A percentile compares a stretch with the other conserved stretches of the same genome.
Conservation (phyloP, 2,113 vertebrate genomes). For the Mirounga angustirostris region DNA sequence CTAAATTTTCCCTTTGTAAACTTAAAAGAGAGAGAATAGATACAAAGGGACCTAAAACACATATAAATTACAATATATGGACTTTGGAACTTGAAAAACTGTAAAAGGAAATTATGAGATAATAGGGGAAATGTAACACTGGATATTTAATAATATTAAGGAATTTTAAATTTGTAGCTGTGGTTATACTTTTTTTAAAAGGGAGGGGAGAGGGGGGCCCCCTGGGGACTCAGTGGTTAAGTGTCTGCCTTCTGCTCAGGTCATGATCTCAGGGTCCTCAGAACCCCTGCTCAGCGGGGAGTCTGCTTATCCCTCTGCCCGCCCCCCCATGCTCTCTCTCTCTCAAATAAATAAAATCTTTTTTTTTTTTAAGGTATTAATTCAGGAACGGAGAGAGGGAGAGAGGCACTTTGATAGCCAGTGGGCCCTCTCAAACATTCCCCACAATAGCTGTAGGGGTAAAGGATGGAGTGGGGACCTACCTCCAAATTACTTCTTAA, state of each 20-base stretch:
- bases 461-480: not conserved
- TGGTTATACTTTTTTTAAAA: not conserved
- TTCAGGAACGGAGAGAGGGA: not conserved
- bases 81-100: conserved; percentile 1
- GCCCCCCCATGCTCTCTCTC: not conserved
- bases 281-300: not conserved
- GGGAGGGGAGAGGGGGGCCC: not conserved
- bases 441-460: not conserved
- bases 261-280: not conserved
- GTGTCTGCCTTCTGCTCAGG: not conserved
- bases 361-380: not conserved
- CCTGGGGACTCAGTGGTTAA: no score
- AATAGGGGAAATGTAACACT: not conserved
- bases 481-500: not conserved
- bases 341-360: not conserved
- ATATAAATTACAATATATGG: not conserved
- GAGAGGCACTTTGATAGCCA: not conserved
- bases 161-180: not conserved
- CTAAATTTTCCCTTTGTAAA: conserved; percentile 24
- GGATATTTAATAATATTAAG: not conserved
- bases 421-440: not conserved
- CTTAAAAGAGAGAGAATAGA: not conserved
- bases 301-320: not conserved
- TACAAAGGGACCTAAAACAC: not conserved
- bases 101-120: conserved; percentile 9